Evolutionary conservation across 1,140 invertebrate genomes (phyloP).

Genomic region (Drosophila neocordata): DNA sequence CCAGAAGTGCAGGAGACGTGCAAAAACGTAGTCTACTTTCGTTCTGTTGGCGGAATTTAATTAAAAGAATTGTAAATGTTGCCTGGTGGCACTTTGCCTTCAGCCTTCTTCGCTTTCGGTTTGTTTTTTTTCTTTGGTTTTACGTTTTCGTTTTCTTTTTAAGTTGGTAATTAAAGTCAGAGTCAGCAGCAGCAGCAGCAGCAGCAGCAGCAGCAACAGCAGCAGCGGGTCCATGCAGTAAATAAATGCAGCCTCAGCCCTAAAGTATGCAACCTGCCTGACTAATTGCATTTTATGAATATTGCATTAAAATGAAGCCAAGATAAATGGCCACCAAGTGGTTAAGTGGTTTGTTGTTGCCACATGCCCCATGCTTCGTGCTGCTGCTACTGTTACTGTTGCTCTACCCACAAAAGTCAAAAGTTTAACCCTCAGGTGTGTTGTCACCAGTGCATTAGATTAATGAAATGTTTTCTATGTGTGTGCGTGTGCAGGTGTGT

Average conservation of each 20-base stretch:
- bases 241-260: constrained; percentile 48
- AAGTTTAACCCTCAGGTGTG: constrained; percentile 43
- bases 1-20: constrained; percentile 15
- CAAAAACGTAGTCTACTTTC: constrained; percentile 51
- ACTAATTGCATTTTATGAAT: constrained; percentile 80
- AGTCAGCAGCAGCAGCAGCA: background rate
- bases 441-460: constrained; percentile 69
- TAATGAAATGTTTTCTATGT: constrained; percentile 59
- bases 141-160: background rate
- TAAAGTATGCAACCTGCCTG: constrained; percentile 33
- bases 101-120: background rate
- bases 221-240: constrained; percentile 18
- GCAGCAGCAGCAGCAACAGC: too few relatives aligned
- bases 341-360: constrained; percentile 35
- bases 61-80: constrained; percentile 78
- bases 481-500: background rate
- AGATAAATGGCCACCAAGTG: constrained; percentile 58
- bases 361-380: background rate
- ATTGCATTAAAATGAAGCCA: constrained; percentile 41
- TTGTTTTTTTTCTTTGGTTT: background rate
- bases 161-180: constrained; percentile 41
- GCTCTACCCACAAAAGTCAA: constrained; percentile 44
- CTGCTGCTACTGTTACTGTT: constrained; percentile 12
- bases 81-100: constrained; percentile 34
- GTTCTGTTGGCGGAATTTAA: constrained; percentile 69